Evolutionary conservation across 30 jellyfish, hydroid and myxozoan genomes (phyloP), one percentile per base, ranked within the genome.

Genomic region (Clytia hemisphaerica): DNA sequence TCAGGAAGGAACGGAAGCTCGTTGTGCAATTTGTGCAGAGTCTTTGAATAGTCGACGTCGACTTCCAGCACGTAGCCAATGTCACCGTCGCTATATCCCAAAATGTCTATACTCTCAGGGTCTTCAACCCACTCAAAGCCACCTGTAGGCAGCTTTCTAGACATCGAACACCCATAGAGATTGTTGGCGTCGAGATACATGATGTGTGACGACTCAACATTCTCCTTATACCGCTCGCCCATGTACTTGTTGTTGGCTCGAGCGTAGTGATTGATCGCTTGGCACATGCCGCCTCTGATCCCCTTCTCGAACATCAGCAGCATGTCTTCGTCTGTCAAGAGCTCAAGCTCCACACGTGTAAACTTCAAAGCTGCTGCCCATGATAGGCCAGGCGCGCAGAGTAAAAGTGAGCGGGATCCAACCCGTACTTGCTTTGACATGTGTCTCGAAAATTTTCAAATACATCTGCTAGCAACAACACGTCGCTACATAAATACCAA

Each of bases 1-100:
- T 84, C 93, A 9, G 93, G 61, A 1, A 72, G 82, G 27, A 84
- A 35, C 33, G 88, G 95, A 34, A 67, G 70, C 55, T 84, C 93
- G 30, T 61, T 67, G 72, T 84, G 93, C 1, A 31, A 37, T 47
- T 76, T 71, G 37, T 69, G 93, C 64, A 84, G 60, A 45, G 76
- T 48, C 34, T 22, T 31, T 3, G 93, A 78, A 66, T 84, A 76
- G 32, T 76, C 93, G 22, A 84, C 37, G 45, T 84, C 88, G 14
- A 76, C 88, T 64, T 84, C 78, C 6, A 68, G 67, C 27, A 84
- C 69, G 28, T 14, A 68, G 1, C 95, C 95, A 7, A 31, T 1
- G n/a, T n/a, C n/a, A n/a, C n/a, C n/a, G n/a, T n/a, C n/a, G n/a
- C n/a, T n/a, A 5, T 22, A 29, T 40, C 37, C 57, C 25, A 67